phyloP scores from a whole-genome alignment of 2,797 vertebrate species.

The Pangasius sanitwongsei region DNA sequence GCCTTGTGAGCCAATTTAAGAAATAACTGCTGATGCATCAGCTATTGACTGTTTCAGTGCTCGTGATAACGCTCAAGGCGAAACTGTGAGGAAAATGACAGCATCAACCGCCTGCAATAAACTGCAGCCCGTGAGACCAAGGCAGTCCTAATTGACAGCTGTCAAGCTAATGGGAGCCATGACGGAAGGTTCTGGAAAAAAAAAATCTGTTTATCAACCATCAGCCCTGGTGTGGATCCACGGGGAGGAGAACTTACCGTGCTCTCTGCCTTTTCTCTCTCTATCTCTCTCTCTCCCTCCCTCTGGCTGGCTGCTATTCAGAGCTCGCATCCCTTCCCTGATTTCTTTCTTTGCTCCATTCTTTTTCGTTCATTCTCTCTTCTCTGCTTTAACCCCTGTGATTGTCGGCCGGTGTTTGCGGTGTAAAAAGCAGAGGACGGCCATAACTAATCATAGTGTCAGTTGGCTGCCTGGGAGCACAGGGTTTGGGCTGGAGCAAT shows the following conservation, averaged over 20 bases:
- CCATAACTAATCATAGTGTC: slow-evolving; percentile 87
- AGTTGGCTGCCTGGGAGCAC: slow-evolving; percentile 82
- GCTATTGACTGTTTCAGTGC: slow-evolving; percentile 94
- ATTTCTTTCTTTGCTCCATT: slow-evolving; percentile 55
- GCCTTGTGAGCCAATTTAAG: slow-evolving; percentile 95
- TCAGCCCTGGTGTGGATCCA: slow-evolving; percentile 78
- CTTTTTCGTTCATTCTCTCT: slow-evolving; percentile 69
- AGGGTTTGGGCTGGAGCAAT: slow-evolving; percentile 72
- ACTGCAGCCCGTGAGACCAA: slow-evolving; percentile 92
- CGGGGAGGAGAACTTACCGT: slow-evolving; percentile 65
- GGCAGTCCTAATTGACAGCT: slow-evolving; percentile 96
- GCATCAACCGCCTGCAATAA: slow-evolving; percentile 94
- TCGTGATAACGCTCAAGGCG: slow-evolving; percentile 94
- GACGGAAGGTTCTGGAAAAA: slow-evolving; percentile 86
- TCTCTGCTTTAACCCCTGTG: slow-evolving; percentile 57
- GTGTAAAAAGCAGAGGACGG: slow-evolving; percentile 74
- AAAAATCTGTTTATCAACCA: slow-evolving; percentile 85
- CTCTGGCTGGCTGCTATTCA: slow-evolving; percentile 39
- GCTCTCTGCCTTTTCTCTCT: slow-evolving; percentile 51
- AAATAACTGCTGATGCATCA: slow-evolving; percentile 98
- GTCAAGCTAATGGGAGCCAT: slow-evolving; percentile 94
- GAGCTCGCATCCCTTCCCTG: slow-evolving; percentile 38
- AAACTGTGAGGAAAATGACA: slow-evolving; percentile 95
- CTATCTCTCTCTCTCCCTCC: slow-evolving; percentile 58
- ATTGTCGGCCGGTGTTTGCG: slow-evolving; percentile 67